phyloP scores from a whole-genome alignment of 2,888 invertebrate genomes.

The Lasioglossum villosulum region DNA sequence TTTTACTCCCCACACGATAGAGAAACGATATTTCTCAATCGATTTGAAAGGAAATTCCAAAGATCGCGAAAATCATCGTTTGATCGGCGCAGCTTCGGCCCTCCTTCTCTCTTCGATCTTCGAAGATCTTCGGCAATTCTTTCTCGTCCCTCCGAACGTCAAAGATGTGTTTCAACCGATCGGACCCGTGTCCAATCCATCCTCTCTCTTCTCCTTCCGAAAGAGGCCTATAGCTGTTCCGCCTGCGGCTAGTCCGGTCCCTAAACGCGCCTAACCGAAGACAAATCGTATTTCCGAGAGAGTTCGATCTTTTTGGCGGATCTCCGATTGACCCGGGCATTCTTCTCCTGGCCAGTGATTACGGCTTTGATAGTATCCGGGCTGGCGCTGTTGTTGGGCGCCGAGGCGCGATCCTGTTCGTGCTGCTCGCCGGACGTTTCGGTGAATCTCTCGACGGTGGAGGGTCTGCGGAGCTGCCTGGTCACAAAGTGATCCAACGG shows the following conservation, averaged over 20 bases:
- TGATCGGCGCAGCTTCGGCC: neutral
- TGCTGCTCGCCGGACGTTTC: conserved; percentile 33
- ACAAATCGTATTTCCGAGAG: conserved; percentile 41
- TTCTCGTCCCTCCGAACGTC: neutral
- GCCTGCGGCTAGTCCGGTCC: neutral
- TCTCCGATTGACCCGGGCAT: conserved; percentile 49
- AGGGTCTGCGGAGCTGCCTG: conserved; percentile 21
- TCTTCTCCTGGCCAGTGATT: conserved; percentile 40
- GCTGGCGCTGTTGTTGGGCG: conserved; percentile 2
- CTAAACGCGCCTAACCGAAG: conserved; percentile 19
- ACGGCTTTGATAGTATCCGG: conserved; percentile 35
- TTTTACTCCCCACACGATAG: neutral
- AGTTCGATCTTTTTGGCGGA: conserved; percentile 41
- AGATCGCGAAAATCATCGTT: neutral
- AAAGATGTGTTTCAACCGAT: neutral
- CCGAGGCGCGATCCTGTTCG: conserved; percentile 16
- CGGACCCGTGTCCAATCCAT: neutral
- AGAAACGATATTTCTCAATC: neutral
- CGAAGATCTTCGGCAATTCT: neutral
- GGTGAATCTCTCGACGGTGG: conserved; percentile 58
- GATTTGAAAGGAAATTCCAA: neutral
- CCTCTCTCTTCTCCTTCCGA: neutral
- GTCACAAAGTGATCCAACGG: conserved; percentile 78
- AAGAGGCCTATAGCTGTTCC: conserved; percentile 7
- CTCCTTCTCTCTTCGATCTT: neutral